Base-by-base conservation (phyloP, 2,797 vertebrate genomes). In the Pristis pectinata region DNA sequence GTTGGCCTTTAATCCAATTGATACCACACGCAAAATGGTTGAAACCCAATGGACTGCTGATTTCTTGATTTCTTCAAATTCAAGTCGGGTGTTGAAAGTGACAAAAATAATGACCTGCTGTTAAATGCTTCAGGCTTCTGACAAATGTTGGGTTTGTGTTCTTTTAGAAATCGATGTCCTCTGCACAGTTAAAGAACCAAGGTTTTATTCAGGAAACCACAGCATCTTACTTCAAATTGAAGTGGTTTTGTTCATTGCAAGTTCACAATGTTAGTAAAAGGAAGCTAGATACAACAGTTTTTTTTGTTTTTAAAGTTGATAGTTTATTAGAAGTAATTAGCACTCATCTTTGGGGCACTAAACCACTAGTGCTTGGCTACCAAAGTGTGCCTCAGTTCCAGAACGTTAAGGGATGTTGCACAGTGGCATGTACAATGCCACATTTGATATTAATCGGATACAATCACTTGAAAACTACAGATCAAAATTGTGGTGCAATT, bases 301-400 rank as follows among this genome's bases (percentile, higher is more conserved):
- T 77, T 67, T 64, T 59, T 89, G 89, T 89, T 74, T 56, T 87
- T 87, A 37, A 91, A 91, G 59, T 91, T 91, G 87, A 91, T 41
- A 91, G 87, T 91, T 91, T 91, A 91, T 91, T 91, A 91, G 61
- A 91, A 91, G n/a, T 91, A 64, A 91, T 91, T 37, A 41, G 87
- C 87, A 91, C 61, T 67, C 37, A 41, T 41, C 37, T 91, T 61
- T 91, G 61, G 87, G n/a, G 9, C 91, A 61, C 7, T 91, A 91
- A 91, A 91, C n/a, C 61, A 91, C 87, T 27, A 67, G 87, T 91
- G 87, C 87, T 67, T n/a, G 61, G 87, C 59, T 91, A 91, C 41
- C 87, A 91, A 91, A 91, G 64, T 67, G 87, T 91, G 59, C 87
- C 87, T 91, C 37, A 64, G 30, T 67, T 91, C 87, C 87, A 91